Percentiles rank a stretch among this genome's conserved stretches.
phyloP scores from a whole-genome alignment of 2,888 invertebrate genomes.

The Leptura quadrifasciata region DNA sequence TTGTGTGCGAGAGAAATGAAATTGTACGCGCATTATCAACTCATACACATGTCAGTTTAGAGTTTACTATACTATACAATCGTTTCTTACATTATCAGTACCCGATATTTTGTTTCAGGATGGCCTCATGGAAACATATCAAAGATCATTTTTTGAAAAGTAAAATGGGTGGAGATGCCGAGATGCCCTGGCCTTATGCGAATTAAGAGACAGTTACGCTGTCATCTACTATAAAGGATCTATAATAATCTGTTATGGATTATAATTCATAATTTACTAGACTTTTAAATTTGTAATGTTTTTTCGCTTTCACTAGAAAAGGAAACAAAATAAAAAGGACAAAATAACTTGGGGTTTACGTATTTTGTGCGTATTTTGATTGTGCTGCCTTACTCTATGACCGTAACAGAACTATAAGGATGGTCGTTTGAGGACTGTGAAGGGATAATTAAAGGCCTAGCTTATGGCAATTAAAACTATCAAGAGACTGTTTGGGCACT shows the following conservation, averaged over 20 bases:
- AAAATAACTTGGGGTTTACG: too few species aligned
- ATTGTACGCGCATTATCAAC: too few species aligned
- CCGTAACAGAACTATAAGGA: background rate
- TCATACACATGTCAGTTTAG: too few species aligned
- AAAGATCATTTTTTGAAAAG: background rate
- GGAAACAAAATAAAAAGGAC: too few species aligned
- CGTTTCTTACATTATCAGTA: too few species aligned
- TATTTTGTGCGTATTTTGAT: background rate
- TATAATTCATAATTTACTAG: too few species aligned
- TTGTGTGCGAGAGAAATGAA: too few species aligned
- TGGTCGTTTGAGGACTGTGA: background rate
- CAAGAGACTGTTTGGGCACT: constrained; percentile 9
- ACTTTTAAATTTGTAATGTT: too few species aligned
- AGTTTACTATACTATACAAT: too few species aligned
- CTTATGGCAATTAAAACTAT: constrained; percentile 13
- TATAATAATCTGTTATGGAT: too few species aligned
- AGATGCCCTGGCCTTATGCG: background rate
- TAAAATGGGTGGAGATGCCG: background rate
- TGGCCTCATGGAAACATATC: background rate
- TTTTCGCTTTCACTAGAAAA: too few species aligned
- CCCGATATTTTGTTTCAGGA: constrained; percentile 11
- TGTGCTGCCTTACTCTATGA: background rate
- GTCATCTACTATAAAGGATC: background rate
- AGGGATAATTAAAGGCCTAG: constrained; percentile 2
- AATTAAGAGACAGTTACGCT: background rate